A percentile compares a stretch with the other conserved stretches of the same genome.
phyloP scores from a whole-genome alignment of 2,888 invertebrate species.

The Lithophane semibrunnea region DNA sequence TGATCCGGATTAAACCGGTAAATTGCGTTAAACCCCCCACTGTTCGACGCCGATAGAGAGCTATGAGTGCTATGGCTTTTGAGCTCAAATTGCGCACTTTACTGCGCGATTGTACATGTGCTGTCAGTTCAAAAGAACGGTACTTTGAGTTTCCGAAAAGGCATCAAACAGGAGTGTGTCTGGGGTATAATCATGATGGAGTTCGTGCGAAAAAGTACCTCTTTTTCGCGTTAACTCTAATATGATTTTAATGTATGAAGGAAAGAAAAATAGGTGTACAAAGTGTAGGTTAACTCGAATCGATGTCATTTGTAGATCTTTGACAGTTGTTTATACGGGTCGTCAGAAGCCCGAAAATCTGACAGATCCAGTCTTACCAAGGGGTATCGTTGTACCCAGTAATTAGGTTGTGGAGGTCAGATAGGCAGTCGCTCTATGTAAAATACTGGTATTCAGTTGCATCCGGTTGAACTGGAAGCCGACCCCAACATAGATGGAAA shows the following conservation, averaged over 20 bases:
- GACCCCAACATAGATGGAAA: no score
- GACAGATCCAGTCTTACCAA: no score
- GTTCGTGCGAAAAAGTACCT: background rate
- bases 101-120: slow-evolving; percentile 63
- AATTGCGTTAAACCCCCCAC: slow-evolving; percentile 75
- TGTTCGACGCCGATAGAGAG: slow-evolving; percentile 76
- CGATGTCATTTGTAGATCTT: no score
- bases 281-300: no score
- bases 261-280: background rate
- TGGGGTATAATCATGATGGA: background rate
- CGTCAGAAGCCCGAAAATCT: no score
- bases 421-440: no score
- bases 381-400: no score
- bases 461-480: no score
- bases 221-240: background rate
- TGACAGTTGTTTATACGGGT: no score
- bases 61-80: slow-evolving; percentile 67
- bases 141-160: slow-evolving; percentile 36
- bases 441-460: no score
- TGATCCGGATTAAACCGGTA: slow-evolving; percentile 75
- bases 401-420: no score
- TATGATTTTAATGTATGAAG: background rate
- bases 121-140: slow-evolving; percentile 40
- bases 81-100: slow-evolving; percentile 69
- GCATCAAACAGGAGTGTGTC: slow-evolving; percentile 13